phyloP scores from a whole-genome alignment of 2,113 vertebrate genomes.

The Etia nguti region DNA sequence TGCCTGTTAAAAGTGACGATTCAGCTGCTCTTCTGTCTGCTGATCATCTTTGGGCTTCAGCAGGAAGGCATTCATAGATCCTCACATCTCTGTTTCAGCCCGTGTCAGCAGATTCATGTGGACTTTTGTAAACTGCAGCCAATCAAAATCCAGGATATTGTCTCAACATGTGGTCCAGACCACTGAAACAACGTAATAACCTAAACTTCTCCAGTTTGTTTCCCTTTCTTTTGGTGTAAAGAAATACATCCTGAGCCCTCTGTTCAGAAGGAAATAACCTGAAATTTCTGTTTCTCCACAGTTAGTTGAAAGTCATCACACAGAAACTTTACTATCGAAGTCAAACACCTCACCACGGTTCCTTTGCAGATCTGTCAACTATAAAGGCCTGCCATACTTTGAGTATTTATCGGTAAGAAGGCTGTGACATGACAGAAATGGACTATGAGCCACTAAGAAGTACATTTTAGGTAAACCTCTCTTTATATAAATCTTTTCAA shows the following conservation, averaged over 20 bases:
- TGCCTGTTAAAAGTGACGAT: background rate
- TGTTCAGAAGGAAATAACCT: background rate
- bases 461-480: background rate
- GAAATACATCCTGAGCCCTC: background rate
- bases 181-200: fast-evolving
- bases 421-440: background rate
- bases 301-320: background rate
- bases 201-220: background rate
- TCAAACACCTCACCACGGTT: background rate
- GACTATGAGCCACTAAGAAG: background rate
- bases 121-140: background rate
- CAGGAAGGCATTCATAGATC: fast-evolving
- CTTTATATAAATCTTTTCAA: background rate
- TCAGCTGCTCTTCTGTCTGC: background rate
- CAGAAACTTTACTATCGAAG: background rate
- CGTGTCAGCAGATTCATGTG: background rate
- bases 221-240: background rate
- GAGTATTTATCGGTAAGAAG: fast-evolving
- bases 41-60: background rate
- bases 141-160: background rate
- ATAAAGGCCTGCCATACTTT: background rate
- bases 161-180: background rate
- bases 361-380: background rate
- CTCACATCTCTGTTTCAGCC: background rate
- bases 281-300: background rate